Conservation (phyloP, 2,797 vertebrate genomes). For the Anableps anableps region DNA sequence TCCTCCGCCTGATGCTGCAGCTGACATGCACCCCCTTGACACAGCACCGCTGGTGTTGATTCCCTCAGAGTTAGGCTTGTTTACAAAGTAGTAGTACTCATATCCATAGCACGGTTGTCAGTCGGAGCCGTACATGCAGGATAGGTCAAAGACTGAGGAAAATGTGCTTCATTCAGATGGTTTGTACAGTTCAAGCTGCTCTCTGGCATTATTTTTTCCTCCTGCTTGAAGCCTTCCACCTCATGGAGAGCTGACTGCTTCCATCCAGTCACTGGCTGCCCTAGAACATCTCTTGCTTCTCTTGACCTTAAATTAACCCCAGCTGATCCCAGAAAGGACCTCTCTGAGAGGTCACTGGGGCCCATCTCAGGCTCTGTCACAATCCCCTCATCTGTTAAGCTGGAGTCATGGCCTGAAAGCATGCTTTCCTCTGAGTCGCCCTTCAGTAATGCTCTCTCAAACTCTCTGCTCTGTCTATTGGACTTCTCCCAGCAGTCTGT, state of each 20-base stretch:
- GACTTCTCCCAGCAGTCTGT: constrained; percentile 61
- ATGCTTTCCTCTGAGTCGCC: constrained; percentile 80
- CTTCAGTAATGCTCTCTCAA: constrained; percentile 67
- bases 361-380: constrained; percentile 90
- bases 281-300: constrained; percentile 80
- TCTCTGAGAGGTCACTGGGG: constrained; percentile 69
- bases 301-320: constrained; percentile 67
- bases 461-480: constrained; percentile 55
- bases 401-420: constrained; percentile 92
- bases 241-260: constrained; percentile 79
- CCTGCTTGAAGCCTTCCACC: constrained; percentile 55
- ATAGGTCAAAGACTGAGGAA: constrained; percentile 31
- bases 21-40: constrained; percentile 55
- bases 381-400: constrained; percentile 95
- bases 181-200: constrained; percentile 48
- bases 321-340: constrained; percentile 61
- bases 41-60: constrained; percentile 57
- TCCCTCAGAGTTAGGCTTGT: constrained; percentile 49
- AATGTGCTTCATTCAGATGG: constrained; percentile 45
- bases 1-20: constrained; percentile 42
- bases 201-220: constrained; percentile 52
- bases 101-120: constrained; percentile 65
- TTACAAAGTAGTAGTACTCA: constrained; percentile 59
- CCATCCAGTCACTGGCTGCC: constrained; percentile 82
- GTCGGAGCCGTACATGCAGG: constrained; percentile 64